Evolutionary conservation across 1,140 invertebrate genomes (phyloP), one percentile per base, ranked within the genome.

Genomic region (Bicyclus anynana): DNA sequence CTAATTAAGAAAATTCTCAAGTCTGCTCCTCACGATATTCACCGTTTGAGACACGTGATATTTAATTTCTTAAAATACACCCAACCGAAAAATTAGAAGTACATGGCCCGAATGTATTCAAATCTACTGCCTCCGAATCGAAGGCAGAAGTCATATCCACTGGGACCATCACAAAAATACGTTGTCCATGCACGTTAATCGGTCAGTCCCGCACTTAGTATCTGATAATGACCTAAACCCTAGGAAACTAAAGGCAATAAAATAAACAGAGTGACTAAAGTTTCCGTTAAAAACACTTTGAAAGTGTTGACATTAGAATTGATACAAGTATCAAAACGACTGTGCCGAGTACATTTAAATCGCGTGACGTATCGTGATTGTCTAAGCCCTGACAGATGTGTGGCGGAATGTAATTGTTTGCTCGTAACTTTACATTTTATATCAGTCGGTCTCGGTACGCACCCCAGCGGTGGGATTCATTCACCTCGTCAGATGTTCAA

Each of bases 331-430:
- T 83, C 78, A 85, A 85, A 67, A 74, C 42, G 2, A 33, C 26
- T 48, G 5, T 26, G 42, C 23, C 17, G 54, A 20, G 12, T 5
- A 16, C 64, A 46, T 23, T 23, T 50, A 81, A 82, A 79, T 87
- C 81, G 83, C 84, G 82, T 87, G 84, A 78, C 82, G 74, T 83
- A 87, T 87, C 84, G 84, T 87, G 84, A 87, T 87, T 87, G 84
- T 86, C 80, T 85, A 84, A 81, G 74, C 77, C 70, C 76, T 76
- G 84, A 86, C 84, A 87, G 84, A 85, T 87, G 84, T 87, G 83
- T 87, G 80, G 59, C 74, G 84, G 84, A 84, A 87, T 87, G 80
- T 87, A 87, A 82, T 85, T 80, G 80, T 84, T 75, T 72, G 72
- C 53, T 57, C 71, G 76, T 75, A 80, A 80, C 74, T 77, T 75